Conservation (phyloP, 2,113 vertebrate species). For the Prionailurus bengalensis region DNA sequence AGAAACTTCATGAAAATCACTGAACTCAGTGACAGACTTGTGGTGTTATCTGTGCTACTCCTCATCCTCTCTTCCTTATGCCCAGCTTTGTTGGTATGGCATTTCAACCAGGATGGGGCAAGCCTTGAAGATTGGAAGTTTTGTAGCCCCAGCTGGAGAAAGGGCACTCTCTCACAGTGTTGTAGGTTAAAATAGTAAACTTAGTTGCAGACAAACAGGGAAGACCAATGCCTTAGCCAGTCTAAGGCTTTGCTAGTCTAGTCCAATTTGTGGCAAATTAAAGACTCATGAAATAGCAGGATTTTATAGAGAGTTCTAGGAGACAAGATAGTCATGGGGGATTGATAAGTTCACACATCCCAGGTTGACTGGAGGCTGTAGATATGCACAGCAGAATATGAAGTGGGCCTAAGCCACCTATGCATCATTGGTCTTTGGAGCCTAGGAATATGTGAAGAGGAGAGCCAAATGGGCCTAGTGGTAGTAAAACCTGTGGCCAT, state of each 20-base stretch:
- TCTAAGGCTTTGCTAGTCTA: not conserved
- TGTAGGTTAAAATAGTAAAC: not conserved
- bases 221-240: not conserved
- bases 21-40: not conserved
- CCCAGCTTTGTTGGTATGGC: not conserved
- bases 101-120: not conserved
- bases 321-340: not conserved
- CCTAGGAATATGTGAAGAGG: not conserved
- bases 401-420: not conserved
- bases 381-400: not conserved
- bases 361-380: not conserved
- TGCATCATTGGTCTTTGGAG: not conserved
- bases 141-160: not conserved
- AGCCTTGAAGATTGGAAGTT: not conserved
- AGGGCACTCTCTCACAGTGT: not conserved
- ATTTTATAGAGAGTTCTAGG: not conserved
- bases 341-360: constrained; percentile 13
- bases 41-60: not conserved
- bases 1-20: constrained; percentile 20
- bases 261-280: not conserved
- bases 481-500: constrained; percentile 29
- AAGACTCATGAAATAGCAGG: not conserved
- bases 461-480: not conserved
- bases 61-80: not conserved
- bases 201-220: not conserved